These are phyloP conservation scores for Sisyra terminalis DNA, from an alignment of 2,888 invertebrate genomes.

Conservation along the genomic window DNA sequence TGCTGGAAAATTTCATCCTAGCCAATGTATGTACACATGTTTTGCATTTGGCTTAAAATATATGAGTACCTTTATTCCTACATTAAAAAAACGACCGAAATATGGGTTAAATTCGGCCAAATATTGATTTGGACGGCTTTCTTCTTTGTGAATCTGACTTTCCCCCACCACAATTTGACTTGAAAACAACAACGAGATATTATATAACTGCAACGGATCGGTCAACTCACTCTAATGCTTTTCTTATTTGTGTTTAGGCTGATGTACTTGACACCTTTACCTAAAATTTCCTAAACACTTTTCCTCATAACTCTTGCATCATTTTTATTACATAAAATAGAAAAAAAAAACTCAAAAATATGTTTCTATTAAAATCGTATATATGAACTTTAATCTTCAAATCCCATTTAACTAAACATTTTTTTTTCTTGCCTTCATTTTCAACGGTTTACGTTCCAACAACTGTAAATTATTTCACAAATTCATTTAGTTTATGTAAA, in stretches of 20 bases:
- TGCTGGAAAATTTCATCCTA: neutral
- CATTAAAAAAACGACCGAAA: neutral
- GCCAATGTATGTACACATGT: too few species aligned
- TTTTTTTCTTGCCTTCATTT: too few species aligned
- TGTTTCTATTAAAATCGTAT: too few species aligned
- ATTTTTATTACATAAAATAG: too few species aligned
- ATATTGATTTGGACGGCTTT: neutral
- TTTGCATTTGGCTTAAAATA: neutral
- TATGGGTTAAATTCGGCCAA: neutral
- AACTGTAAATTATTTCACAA: too few species aligned
- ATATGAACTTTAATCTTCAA: too few species aligned
- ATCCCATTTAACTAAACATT: too few species aligned
- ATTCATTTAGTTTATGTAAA: too few species aligned
- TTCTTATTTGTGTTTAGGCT: neutral
- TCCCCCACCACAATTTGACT: neutral
- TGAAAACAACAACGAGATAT: slow-evolving; percentile 2
- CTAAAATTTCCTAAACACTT: slow-evolving; percentile 4
- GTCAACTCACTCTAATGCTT: neutral
- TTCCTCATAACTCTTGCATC: too few species aligned
- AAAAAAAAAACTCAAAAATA: too few species aligned
- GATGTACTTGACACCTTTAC: slow-evolving; percentile 12
- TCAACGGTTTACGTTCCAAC: too few species aligned
- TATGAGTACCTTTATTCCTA: neutral
- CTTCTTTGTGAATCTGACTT: neutral
- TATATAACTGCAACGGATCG: neutral